phyloP scores from a whole-genome alignment of 2,113 vertebrate species.

The Rhynchomys soricoides region DNA sequence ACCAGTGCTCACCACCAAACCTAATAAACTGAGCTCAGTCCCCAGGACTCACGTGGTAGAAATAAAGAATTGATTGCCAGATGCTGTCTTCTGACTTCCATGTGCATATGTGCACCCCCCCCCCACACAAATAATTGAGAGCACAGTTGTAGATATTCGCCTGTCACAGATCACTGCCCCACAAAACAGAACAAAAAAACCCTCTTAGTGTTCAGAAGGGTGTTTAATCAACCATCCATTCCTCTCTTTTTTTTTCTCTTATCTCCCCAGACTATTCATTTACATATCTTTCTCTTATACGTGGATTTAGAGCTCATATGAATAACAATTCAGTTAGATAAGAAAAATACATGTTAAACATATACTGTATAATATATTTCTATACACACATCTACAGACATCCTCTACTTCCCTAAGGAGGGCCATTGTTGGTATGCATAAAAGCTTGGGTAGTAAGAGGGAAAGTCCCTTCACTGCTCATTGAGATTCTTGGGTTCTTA shows the following conservation, averaged over 20 bases:
- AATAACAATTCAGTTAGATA: slow-evolving; percentile 15
- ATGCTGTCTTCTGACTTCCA: not conserved
- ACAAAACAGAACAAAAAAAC: no score
- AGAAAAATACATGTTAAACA: not conserved
- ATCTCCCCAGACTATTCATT: not conserved
- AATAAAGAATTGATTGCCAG: not conserved
- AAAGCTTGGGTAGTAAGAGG: not conserved
- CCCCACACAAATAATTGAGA: not conserved
- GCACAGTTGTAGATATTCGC: not conserved
- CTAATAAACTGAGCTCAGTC: not conserved
- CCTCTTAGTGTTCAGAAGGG: not conserved
- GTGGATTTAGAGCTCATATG: not conserved
- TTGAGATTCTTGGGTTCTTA: not conserved
- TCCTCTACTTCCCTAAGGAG: not conserved
- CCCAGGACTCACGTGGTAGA: not conserved
- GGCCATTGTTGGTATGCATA: not conserved
- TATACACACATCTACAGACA: no score
- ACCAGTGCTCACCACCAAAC: not conserved
- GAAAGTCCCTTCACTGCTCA: not conserved
- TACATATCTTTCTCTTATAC: not conserved
- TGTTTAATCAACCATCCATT: not conserved
- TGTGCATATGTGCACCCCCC: not conserved
- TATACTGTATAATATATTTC: no score
- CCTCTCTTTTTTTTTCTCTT: not conserved
- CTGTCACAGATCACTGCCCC: no score